Conservation (phyloP, 1,140 invertebrate species). For the Arion vulgaris region DNA sequence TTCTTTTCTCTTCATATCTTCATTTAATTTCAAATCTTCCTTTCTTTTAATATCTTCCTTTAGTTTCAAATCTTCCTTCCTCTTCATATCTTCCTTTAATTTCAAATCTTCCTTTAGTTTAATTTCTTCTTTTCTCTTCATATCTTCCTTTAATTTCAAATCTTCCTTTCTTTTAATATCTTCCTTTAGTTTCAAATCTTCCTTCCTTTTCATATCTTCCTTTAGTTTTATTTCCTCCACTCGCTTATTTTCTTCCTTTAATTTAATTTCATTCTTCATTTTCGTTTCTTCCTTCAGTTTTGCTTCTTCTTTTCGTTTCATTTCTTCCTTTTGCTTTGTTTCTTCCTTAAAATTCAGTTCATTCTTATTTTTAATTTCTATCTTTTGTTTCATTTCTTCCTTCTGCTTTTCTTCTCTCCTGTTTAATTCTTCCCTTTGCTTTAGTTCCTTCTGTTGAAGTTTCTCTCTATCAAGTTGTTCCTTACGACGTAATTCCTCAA, state of each 20-base stretch:
- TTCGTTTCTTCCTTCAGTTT: neutral
- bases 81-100: neutral
- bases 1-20: neutral
- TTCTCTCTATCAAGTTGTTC: neutral
- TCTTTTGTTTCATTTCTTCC: neutral
- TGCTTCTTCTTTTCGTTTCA: neutral
- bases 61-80: neutral
- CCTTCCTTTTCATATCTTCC: neutral
- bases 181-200: neutral
- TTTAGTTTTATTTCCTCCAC: neutral
- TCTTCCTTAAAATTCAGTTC: neutral
- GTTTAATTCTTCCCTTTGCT: neutral
- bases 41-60: neutral
- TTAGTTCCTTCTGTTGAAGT: constrained; percentile 4
- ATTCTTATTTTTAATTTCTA: constrained; percentile 4
- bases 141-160: neutral
- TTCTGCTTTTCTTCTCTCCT: neutral
- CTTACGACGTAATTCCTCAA: constrained; percentile 8
- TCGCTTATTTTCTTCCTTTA: neutral
- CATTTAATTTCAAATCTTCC: constrained; percentile 11
- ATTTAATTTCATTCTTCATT: neutral
- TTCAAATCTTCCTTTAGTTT: constrained; percentile 8
- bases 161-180: constrained; percentile 12
- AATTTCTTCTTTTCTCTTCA: neutral
- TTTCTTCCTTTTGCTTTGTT: constrained; percentile 15